Evolutionary conservation across 2,797 vertebrate genomes (phyloP), one percentile per base, ranked within the genome.

Genomic region (Caiman crocodilus): DNA sequence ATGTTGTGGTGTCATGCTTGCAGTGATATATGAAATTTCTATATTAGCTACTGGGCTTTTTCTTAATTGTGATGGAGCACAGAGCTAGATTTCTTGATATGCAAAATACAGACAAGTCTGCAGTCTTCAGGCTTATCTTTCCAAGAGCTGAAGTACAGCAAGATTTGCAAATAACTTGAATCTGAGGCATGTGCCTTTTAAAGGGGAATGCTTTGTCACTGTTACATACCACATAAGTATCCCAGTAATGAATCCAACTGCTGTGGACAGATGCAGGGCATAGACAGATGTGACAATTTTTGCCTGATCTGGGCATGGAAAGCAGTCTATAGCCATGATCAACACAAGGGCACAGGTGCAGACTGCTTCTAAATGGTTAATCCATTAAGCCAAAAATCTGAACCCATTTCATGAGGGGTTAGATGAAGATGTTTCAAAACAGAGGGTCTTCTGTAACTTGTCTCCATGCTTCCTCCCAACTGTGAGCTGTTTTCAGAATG

Each of bases 1-100:
- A 65, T 88, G 64, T 76, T 89, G 89, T 88, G 86, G 71, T 97
- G 74, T 95, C 61, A 50, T 82, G 60, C 69, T 90, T 67, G 56
- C 50, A 64, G 21, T 35, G 9, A 42, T 42, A 57, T 85, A 88
- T 61, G 90, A 92, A 92, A 88, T 81, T 84, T 82, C 71, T 87
- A 4, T 84, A 57, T 85, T 78, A 76, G 79, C 79, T 59, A 82
- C 71, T 67, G 69, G 89, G 18, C 50, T 87, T 88, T 94, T 59
- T 88, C 82, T 85, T 96, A 96, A 96, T 96, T 94, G 78, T 95
- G 92, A 95, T 84, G 60, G 73, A 90, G 35, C 82, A n/a, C 28
- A 64, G 1, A 67, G 28, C 63, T 93, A 55, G 11, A 86, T 80
- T 63, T 93, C 78, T 71, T 55, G 83, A 84, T 75, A 80, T 81